phyloP scores from a whole-genome alignment of 2,113 vertebrate genomes.

The Eolophus roseicapilla region DNA sequence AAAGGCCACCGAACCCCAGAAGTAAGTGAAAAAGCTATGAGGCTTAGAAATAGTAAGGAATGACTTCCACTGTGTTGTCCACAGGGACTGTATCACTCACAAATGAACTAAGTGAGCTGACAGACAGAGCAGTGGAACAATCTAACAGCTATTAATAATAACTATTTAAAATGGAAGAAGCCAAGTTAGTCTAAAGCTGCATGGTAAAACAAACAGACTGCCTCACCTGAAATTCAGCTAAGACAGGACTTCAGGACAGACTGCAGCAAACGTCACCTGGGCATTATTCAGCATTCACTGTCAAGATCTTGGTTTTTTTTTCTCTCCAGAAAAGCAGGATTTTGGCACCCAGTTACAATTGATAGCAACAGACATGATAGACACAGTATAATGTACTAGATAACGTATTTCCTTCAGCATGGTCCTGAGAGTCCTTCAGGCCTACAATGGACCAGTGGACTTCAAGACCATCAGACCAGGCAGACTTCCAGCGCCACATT shows the following conservation, averaged over 20 bases:
- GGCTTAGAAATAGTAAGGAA: not conserved
- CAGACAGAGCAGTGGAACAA: not conserved
- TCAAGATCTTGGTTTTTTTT: not conserved
- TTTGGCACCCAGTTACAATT: not conserved
- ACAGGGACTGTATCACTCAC: not conserved
- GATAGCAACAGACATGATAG: not conserved
- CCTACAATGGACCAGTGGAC: no score
- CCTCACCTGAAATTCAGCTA: not conserved
- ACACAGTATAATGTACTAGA: not conserved
- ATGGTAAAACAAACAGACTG: not conserved
- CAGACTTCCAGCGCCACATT: not conserved
- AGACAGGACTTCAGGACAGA: not conserved
- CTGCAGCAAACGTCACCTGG: not conserved
- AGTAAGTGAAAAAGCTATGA: not conserved
- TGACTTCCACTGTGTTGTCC: not conserved
- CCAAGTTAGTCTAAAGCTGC: not conserved
- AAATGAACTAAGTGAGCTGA: not conserved
- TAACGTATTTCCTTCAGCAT: not conserved
- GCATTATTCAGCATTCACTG: not conserved
- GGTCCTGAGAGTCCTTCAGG: not conserved
- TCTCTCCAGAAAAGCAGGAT: not conserved
- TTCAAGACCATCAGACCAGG: not conserved
- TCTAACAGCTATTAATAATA: not conserved
- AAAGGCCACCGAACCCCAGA: not conserved
- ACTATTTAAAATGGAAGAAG: not conserved